Base-by-base conservation (phyloP, 2,113 vertebrate species). In the Mola mola region DNA sequence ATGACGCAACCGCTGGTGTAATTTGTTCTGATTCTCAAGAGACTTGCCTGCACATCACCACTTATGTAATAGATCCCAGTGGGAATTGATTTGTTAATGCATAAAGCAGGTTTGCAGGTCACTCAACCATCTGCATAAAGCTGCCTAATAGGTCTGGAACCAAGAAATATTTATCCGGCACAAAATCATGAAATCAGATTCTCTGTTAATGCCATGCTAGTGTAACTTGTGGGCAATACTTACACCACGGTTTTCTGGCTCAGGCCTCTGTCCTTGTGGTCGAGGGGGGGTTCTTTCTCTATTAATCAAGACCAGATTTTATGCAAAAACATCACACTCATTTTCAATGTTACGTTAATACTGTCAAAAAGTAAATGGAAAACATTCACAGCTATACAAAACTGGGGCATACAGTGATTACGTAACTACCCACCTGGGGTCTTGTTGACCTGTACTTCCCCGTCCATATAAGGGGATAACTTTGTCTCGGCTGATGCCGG, bases 221-320 rank as follows among this genome's bases (percentile, higher is more conserved):
- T 6, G 37, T 19, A 2, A 40, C 8, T 3, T 6, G 4, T 4
- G 8, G 15, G 37, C 3, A n/a, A 50, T 77, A 92, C 96, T 95
- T 63, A 98, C 97, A 66, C 97, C 97, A 78, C 97, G 94, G 67
- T 97, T 98, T 84, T 99, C 97, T 0, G 97, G 97, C 67, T 99
- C 97, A 12, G 97, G 97, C 56, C 97, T 94, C 81, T 99, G 97
- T 16, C 97, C 97, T 78, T 99, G 97, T 66, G 97, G 97, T 85
- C 97, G 94, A 22, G 97, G 97, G 0, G 97, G 97, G 2, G 97
- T 98, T 87, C 95, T 95, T 88, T 99, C 97, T 91, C 97, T 99
- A 76, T 44, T 73, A 76, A 31, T 75, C 4, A 88, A 74, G 77
- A 61, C 0, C 8, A 63, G 0, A 5, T 8, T 8, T 13, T 25